These are phyloP conservation scores for Rhagonycha fulva DNA, from an alignment of 2,888 invertebrate species.

Conservation along the genomic window DNA sequence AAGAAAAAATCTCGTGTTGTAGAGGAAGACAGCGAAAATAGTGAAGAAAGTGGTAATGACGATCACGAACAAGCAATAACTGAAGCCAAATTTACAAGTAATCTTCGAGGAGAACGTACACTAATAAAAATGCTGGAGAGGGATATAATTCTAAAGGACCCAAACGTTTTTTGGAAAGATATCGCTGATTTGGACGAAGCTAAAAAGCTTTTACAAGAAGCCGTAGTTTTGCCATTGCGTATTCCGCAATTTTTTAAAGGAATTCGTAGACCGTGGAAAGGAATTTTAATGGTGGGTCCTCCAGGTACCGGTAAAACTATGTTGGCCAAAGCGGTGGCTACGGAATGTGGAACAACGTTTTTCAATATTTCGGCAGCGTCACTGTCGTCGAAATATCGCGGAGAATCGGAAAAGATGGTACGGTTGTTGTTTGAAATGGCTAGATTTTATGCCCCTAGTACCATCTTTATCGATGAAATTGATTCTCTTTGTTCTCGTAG, in stretches of 20 bases:
- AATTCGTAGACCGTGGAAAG: constrained; percentile 95
- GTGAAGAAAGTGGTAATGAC: constrained; percentile 55
- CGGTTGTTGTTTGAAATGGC: too few relatives aligned
- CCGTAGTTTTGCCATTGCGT: constrained; percentile 95
- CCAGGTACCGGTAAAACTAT: constrained; percentile 95
- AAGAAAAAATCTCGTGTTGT: constrained; percentile 51
- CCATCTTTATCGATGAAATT: constrained; percentile 99
- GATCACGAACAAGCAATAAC: constrained; percentile 50
- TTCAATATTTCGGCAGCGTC: constrained; percentile 93
- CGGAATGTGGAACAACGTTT: constrained; percentile 96
- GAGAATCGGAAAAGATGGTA: too few relatives aligned
- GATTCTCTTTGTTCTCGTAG: constrained; percentile 95
- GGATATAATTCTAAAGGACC: constrained; percentile 96
- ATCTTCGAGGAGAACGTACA: constrained; percentile 80
- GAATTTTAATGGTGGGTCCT: constrained; percentile 92
- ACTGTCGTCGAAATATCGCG: too few relatives aligned
- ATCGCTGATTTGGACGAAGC: constrained; percentile 90
- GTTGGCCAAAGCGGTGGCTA: constrained; percentile 97
- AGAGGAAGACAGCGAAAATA: constrained; percentile 69
- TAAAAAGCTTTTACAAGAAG: constrained; percentile 90
- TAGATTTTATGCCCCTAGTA: constrained; percentile 95
- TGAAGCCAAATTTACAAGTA: constrained; percentile 82
- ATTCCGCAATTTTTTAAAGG: constrained; percentile 98
- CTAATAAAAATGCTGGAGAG: constrained; percentile 88
- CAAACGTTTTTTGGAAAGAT: constrained; percentile 94